phyloP scores from a whole-genome alignment of 2,113 vertebrate species.

The Lepisosteus osseus region DNA sequence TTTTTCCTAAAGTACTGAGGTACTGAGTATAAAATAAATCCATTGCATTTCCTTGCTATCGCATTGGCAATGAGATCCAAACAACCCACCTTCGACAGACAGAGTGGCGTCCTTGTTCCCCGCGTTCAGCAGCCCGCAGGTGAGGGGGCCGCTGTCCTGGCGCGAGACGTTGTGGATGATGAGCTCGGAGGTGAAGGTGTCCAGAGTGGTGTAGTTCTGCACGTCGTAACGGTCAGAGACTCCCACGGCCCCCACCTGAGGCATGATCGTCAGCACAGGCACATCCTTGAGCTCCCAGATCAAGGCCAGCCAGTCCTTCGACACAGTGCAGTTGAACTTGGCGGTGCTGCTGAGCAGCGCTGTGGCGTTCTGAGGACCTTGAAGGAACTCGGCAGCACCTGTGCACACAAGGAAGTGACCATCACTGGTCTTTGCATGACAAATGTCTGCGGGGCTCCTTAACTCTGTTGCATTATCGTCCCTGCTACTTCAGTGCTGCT shows the following conservation, averaged over 20 bases:
- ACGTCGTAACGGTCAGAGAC: slow-evolving; percentile 53
- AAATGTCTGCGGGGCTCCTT: too few species aligned
- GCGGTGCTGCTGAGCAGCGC: slow-evolving; percentile 65
- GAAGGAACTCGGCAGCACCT: slow-evolving; percentile 51
- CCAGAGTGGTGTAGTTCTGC: slow-evolving; percentile 17
- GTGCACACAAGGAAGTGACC: not conserved
- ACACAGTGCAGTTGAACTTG: slow-evolving; percentile 72
- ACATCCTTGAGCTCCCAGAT: slow-evolving; percentile 64
- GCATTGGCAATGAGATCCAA: too few species aligned
- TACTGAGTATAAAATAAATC: too few species aligned
- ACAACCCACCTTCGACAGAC: slow-evolving; percentile 72
- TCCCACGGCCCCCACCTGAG: slow-evolving; percentile 41
- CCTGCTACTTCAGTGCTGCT: too few species aligned
- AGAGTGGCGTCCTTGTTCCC: slow-evolving; percentile 53
- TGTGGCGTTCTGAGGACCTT: slow-evolving; percentile 56
- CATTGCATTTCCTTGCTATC: too few species aligned
- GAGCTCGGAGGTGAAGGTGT: slow-evolving; percentile 62
- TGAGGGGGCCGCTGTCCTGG: slow-evolving; percentile 60
- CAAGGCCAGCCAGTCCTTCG: slow-evolving; percentile 65
- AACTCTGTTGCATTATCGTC: too few species aligned
- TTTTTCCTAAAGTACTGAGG: too few species aligned
- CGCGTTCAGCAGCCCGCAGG: slow-evolving; percentile 68
- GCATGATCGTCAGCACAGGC: slow-evolving; percentile 57
- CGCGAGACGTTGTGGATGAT: slow-evolving; percentile 54
- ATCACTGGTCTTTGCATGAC: not conserved